Percentiles rank a stretch among this genome's conserved stretches.
These are phyloP conservation scores for Bufo gargarizans DNA, from an alignment of 2,113 vertebrate genomes.

Conservation along the genomic window DNA sequence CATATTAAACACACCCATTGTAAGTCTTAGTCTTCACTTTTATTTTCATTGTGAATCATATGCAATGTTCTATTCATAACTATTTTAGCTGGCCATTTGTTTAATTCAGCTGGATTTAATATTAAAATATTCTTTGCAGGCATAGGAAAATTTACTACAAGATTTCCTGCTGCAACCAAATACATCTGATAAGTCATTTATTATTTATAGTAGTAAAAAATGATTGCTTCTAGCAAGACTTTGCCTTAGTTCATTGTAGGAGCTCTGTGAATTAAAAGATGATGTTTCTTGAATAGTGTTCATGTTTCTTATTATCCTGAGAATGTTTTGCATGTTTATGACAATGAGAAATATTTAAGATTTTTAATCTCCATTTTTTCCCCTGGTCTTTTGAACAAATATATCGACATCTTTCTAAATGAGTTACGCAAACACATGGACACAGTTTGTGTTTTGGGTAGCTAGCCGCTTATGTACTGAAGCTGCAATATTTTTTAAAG, in stretches of 20 bases:
- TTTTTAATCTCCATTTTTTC: conserved; percentile 2
- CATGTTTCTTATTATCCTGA: conserved; percentile 34
- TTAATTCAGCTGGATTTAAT: conserved; percentile 34
- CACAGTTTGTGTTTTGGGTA: neutral
- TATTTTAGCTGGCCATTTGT: conserved; percentile 28
- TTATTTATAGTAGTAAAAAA: conserved; percentile 39
- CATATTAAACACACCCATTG: neutral
- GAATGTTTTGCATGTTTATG: conserved; percentile 14
- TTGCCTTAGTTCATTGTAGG: conserved; percentile 14
- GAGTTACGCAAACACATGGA: neutral
- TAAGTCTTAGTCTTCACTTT: neutral
- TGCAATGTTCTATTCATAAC: conserved; percentile 19
- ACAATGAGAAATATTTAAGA: conserved; percentile 33
- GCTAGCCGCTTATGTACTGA: neutral
- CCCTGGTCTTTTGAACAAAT: conserved; percentile 9
- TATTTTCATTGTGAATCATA: neutral
- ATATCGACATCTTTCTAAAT: neutral
- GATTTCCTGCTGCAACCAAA: conserved; percentile 33
- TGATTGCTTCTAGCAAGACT: conserved; percentile 44
- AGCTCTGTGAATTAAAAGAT: conserved; percentile 22
- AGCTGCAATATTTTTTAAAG: neutral
- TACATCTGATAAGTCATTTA: conserved; percentile 47
- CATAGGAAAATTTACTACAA: conserved; percentile 40
- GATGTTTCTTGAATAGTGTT: conserved; percentile 18
- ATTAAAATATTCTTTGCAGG: conserved; percentile 44